Evolutionary conservation across 2,113 vertebrate genomes (phyloP), one percentile per base, ranked within the genome.

Genomic region (Siniperca knerii): DNA sequence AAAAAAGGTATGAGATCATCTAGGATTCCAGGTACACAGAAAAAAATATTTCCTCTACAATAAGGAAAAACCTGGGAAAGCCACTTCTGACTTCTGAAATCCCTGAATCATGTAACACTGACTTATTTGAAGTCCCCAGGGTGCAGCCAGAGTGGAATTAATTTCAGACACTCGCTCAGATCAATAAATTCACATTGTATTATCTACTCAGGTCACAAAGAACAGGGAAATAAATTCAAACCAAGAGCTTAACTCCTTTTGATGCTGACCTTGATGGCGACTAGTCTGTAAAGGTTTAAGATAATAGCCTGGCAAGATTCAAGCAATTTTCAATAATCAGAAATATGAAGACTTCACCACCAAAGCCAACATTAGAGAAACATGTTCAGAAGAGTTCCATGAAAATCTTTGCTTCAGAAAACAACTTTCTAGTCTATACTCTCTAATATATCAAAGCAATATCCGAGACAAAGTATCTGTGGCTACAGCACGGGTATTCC

Each of bases 111-210:
- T 85, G 62, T 79, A 81, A 78, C 29, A 11, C 65, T 60, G 82
- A 77, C 75, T 90, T 86, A 72, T 82, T 84, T 79, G 29, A 87
- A 79, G 62, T 65, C 58, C 44, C 57, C 44, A 66, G 81, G 70
- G 73, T 72, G 8, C 33, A 74, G 84, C 84, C 84, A 83, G 74
- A 60, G 44, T 54, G 73, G 84, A 87, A 92, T 86, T 88, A 1
- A 84, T 89, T 90, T 89, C 35, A 78, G 21, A 57, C 61, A 77
- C 83, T 73, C 55, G 76, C 57, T 86, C 74, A 25, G 84, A 89
- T 93, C 88, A 78, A 91, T 90, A 86, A 20, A 73, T 76, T 89
- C 81, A 79, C 80, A 91, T 82, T 80, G 87, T 87, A 69, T 87
- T 90, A 80, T 90, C 75, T 76, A 42, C 55, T 64, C 73, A 21